phyloP scores from a whole-genome alignment of 1,140 invertebrate species.

The Diuraphis noxia region DNA sequence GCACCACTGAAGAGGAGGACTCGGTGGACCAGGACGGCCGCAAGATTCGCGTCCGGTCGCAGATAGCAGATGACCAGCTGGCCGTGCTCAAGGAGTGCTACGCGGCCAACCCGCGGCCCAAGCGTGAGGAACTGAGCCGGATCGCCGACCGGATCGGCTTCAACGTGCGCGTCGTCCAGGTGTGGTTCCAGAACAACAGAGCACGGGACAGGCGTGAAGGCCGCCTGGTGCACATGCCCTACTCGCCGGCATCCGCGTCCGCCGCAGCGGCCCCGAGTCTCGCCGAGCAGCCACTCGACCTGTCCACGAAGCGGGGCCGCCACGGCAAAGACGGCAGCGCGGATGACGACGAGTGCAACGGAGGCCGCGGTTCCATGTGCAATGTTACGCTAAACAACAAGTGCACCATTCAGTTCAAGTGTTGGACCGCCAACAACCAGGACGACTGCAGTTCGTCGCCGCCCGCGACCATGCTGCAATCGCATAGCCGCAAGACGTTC shows the following conservation, averaged over 20 bases:
- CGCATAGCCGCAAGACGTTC: neutral
- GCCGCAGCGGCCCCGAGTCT: conserved; percentile 52
- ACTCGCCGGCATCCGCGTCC: conserved; percentile 57
- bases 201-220: conserved; percentile 84
- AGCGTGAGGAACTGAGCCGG: conserved; percentile 86
- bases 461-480: conserved; percentile 60
- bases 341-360: conserved; percentile 56
- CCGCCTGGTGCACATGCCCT: conserved; percentile 65
- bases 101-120: conserved; percentile 84
- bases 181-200: conserved; percentile 98
- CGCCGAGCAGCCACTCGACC: conserved; percentile 81
- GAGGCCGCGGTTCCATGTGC: conserved; percentile 52
- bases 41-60: conserved; percentile 81
- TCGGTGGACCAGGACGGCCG: conserved; percentile 70
- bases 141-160: conserved; percentile 89
- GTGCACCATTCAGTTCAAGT: conserved; percentile 39
- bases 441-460: conserved; percentile 61
- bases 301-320: conserved; percentile 75
- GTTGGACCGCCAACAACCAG: conserved; percentile 56
- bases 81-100: conserved; percentile 86
- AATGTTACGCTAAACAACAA: conserved; percentile 58
- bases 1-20: conserved; percentile 62
- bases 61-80: conserved; percentile 92
- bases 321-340: conserved; percentile 59
- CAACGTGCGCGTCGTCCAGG: conserved; percentile 90